phyloP scores from a whole-genome alignment of 2,113 vertebrate species.

The Poicephalus meyeri region DNA sequence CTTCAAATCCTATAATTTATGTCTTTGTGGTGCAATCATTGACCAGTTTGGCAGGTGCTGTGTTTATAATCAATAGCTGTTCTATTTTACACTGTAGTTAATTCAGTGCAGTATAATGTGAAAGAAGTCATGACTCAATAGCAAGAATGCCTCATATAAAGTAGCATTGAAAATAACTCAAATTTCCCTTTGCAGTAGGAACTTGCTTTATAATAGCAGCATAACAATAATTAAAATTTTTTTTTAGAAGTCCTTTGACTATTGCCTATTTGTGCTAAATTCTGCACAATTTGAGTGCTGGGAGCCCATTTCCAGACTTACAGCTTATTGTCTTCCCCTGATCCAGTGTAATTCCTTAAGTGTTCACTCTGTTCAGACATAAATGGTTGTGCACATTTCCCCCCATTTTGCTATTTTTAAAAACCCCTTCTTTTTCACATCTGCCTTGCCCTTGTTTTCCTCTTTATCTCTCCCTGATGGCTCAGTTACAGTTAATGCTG shows the following conservation, averaged over 20 bases:
- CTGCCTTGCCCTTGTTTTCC: neutral
- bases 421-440: neutral
- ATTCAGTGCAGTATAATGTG: neutral
- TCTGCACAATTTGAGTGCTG: neutral
- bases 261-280: neutral
- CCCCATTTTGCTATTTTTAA: neutral
- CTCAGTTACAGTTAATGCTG: neutral
- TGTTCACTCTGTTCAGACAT: neutral
- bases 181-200: neutral
- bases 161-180: neutral
- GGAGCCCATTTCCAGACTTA: neutral
- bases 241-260: neutral
- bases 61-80: neutral
- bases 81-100: neutral
- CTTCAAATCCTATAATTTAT: conserved; percentile 34
- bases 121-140: neutral
- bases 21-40: conserved; percentile 7
- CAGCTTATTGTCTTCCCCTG: neutral
- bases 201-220: neutral
- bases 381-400: neutral
- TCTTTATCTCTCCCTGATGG: neutral
- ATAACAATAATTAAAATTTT: neutral
- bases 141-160: neutral
- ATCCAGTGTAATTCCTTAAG: neutral
- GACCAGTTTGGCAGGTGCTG: neutral